Conservation (phyloP, 2,797 vertebrate genomes). For the Trematomus bernacchii region DNA sequence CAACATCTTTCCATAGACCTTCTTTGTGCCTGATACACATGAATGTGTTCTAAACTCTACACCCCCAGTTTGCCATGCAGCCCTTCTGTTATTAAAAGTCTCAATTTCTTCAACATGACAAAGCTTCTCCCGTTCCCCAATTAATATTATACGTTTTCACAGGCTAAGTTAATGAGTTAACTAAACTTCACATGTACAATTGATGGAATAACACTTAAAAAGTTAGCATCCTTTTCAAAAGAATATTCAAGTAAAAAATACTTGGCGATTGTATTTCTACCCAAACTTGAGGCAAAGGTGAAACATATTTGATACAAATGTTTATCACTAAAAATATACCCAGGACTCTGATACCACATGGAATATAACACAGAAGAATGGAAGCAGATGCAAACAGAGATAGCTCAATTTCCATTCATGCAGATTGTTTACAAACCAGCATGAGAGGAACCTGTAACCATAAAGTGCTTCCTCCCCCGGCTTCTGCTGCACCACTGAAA, state of each 20-base stretch:
- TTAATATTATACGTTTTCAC: neutral
- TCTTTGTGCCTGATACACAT: neutral
- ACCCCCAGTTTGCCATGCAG: neutral
- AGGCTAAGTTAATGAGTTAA: neutral
- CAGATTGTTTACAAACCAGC: neutral
- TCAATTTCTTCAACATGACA: no score
- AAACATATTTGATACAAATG: neutral
- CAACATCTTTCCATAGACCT: neutral
- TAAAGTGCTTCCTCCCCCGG: neutral
- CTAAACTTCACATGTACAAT: neutral
- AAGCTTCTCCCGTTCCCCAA: no score
- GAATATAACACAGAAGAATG: neutral
- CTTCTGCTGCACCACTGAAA: constrained; percentile 21
- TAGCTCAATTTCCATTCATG: neutral
- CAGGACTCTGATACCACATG: neutral
- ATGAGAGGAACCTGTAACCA: constrained; percentile 12
- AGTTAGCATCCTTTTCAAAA: neutral
- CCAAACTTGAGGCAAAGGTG: neutral
- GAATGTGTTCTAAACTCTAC: neutral
- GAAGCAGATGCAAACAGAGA: constrained; percentile 16
- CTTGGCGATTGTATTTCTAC: neutral
- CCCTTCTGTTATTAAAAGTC: neutral
- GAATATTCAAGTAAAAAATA: neutral
- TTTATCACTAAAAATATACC: neutral
- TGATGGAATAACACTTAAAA: neutral